phyloP scores from a whole-genome alignment of 2,113 vertebrate genomes.

The Castor canadensis region DNA sequence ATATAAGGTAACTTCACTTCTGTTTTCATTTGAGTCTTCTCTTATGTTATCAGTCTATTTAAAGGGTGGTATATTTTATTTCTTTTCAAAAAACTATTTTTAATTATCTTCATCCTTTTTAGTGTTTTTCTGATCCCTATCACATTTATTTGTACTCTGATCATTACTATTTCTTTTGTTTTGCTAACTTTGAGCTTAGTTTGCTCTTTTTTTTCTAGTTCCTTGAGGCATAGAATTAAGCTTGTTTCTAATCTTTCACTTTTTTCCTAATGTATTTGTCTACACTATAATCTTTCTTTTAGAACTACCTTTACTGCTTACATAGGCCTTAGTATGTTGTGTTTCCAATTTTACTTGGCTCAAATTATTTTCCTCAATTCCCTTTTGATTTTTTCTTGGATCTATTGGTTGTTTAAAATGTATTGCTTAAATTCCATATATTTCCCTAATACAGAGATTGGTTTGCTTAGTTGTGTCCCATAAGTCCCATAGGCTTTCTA shows the following conservation, averaged over 20 bases:
- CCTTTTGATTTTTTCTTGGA: not conserved
- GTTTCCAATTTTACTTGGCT: not conserved
- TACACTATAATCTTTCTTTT: not conserved
- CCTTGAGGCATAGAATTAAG: not conserved
- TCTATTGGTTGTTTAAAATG: not conserved
- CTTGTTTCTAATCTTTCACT: not conserved
- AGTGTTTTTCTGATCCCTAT: not conserved
- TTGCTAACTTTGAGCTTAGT: not conserved
- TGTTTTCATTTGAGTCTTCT: not conserved
- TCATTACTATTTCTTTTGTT: not conserved
- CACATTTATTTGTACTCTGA: not conserved
- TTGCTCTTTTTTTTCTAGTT: not conserved
- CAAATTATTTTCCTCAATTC: not conserved
- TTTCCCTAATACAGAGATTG: not conserved
- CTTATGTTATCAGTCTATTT: not conserved
- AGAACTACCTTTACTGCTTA: not conserved
- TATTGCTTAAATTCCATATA: not conserved
- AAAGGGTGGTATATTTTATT: not conserved
- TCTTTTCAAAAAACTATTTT: not conserved
- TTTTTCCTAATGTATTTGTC: not conserved
- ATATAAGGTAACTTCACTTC: not conserved
- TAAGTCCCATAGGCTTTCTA: not conserved
- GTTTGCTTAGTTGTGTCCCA: not conserved
- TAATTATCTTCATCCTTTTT: not conserved
- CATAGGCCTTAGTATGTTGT: not conserved